Evolutionary conservation across 2,113 vertebrate genomes (phyloP).

Genomic region (Ardeotis arabs): DNA sequence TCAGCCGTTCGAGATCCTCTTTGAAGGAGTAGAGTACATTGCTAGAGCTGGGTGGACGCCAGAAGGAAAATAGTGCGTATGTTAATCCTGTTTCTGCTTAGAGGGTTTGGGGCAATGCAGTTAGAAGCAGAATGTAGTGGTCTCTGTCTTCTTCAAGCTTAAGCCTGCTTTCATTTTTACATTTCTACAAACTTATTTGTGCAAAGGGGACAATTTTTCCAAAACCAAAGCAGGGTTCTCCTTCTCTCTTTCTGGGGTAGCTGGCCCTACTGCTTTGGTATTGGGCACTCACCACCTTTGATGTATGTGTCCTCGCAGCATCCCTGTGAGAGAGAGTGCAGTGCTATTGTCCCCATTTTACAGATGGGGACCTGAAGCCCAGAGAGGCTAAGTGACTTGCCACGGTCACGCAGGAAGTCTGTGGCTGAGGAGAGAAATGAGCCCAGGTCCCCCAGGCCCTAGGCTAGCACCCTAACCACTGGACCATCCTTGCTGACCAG

Average conservation of each 20-base stretch:
- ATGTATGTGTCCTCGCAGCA: slow-evolving; percentile 49
- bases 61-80: slow-evolving; percentile 87
- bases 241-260: slow-evolving; percentile 33
- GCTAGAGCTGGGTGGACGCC: slow-evolving; percentile 86
- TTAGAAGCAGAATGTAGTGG: slow-evolving; percentile 27
- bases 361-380: slow-evolving; percentile 67
- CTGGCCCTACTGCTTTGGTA: slow-evolving; percentile 15
- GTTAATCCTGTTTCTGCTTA: slow-evolving; percentile 66
- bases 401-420: slow-evolving; percentile 63
- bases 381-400: slow-evolving; percentile 67
- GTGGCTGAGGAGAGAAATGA: slow-evolving; percentile 66
- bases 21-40: slow-evolving; percentile 85
- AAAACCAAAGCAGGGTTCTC: neutral
- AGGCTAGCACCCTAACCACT: slow-evolving; percentile 61
- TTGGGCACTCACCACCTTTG: slow-evolving; percentile 38
- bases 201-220: slow-evolving; percentile 5
- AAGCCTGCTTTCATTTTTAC: slow-evolving; percentile 50
- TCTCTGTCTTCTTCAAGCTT: slow-evolving; percentile 31
- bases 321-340: slow-evolving; percentile 61
- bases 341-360: slow-evolving; percentile 66
- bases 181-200: neutral
- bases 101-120: neutral
- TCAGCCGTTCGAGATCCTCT: slow-evolving; percentile 84
- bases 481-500: slow-evolving; percentile 64
- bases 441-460: slow-evolving; percentile 63